phyloP scores from a whole-genome alignment of 2,113 vertebrate species.

The Neogobius melanostomus region DNA sequence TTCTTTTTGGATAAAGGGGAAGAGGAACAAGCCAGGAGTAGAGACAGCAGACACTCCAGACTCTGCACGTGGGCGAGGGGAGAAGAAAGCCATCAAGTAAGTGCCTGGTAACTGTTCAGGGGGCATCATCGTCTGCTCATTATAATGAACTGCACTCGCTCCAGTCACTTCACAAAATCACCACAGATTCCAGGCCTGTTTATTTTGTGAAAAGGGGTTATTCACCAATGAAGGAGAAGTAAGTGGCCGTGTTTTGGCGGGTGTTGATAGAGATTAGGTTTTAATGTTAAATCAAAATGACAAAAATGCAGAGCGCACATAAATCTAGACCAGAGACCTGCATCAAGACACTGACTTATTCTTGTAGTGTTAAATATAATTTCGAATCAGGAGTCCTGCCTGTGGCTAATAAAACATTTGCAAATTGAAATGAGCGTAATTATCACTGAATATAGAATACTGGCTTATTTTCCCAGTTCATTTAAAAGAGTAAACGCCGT shows the following conservation, averaged over 20 bases:
- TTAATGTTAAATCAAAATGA: neutral
- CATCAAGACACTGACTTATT: no score
- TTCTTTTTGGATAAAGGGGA: conserved; percentile 78
- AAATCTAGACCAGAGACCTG: no score
- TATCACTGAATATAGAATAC: neutral
- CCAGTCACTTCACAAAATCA: conserved; percentile 30
- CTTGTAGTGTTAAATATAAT: no score
- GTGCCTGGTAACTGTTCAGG: conserved; percentile 73
- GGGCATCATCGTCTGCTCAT: conserved; percentile 53
- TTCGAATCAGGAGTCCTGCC: no score
- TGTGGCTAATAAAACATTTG: no score
- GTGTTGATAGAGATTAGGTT: no score
- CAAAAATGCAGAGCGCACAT: no score
- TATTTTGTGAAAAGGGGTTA: conserved; percentile 26
- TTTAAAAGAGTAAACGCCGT: neutral
- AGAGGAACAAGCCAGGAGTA: conserved; percentile 94
- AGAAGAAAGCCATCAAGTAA: conserved; percentile 99
- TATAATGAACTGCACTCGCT: conserved; percentile 47
- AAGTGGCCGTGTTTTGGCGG: neutral
- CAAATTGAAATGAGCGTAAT: neutral
- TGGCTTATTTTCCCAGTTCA: neutral
- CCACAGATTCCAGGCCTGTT: conserved; percentile 19
- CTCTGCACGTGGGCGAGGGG: conserved; percentile 89
- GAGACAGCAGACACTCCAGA: conserved; percentile 93
- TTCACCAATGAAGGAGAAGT: conserved; percentile 24